A percentile compares a stretch with the other conserved stretches of the same genome.
phyloP scores from a whole-genome alignment of 2,113 vertebrate genomes.

The Pseudorectes ferrugineus region DNA sequence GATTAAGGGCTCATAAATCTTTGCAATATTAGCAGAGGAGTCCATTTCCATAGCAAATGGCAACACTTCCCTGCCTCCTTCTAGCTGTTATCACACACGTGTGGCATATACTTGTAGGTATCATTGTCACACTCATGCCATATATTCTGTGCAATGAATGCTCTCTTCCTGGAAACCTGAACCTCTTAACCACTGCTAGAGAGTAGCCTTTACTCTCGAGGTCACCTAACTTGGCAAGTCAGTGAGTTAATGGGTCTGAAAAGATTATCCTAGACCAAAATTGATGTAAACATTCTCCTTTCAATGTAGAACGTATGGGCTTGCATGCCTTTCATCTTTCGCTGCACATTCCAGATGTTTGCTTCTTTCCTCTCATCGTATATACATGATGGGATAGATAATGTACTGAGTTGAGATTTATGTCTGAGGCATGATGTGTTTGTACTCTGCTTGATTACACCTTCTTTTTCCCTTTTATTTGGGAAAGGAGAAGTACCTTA shows the following conservation, averaged over 20 bases:
- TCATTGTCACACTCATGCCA: background rate
- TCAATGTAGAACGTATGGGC: background rate
- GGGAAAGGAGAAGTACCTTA: conserved; percentile 8
- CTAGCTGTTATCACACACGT: background rate
- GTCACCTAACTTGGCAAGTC: conserved; percentile 44
- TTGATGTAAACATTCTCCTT: conserved; percentile 52
- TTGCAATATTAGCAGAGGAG: conserved; percentile 8
- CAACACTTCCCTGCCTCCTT: background rate
- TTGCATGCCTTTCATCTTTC: conserved; percentile 50
- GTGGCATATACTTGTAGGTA: background rate
- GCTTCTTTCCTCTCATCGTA: conserved; percentile 2
- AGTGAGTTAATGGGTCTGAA: conserved; percentile 57
- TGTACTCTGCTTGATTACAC: conserved; percentile 17
- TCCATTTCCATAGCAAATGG: background rate
- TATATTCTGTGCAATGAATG: background rate
- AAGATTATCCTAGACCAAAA: conserved; percentile 48
- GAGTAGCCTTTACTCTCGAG: conserved; percentile 42
- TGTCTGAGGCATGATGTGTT: conserved; percentile 6
- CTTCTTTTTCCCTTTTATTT: conserved; percentile 14
- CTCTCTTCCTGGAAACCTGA: conserved; percentile 16
- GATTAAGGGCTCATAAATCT: conserved; percentile 52
- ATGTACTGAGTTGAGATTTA: conserved; percentile 21
- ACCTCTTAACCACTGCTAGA: background rate
- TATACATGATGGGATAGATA: conserved; percentile 31
- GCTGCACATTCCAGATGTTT: conserved; percentile 50